These are phyloP conservation scores for Bedellia somnulentella DNA, from an alignment of 2,888 invertebrate genomes.

Conservation along the genomic window DNA sequence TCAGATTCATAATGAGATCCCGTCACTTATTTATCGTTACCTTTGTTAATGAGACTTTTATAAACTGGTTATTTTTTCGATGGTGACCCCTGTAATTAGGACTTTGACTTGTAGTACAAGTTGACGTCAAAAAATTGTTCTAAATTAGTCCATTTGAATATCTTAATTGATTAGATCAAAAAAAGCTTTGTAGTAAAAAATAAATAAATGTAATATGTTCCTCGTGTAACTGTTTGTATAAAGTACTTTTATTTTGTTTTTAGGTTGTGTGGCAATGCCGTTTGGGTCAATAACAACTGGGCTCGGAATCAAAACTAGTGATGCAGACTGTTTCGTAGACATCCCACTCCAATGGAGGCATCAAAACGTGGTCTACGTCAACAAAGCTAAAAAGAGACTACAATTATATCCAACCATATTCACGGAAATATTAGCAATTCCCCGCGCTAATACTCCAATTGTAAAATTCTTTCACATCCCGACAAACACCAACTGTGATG, in stretches of 20 bases:
- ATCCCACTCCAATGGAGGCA: conserved; percentile 24
- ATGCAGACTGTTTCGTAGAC: conserved; percentile 71
- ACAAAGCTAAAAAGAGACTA: conserved; percentile 31
- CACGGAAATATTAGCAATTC: conserved; percentile 63
- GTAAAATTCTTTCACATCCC: conserved; percentile 69
- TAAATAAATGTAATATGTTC: too few relatives aligned
- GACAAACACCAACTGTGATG: conserved; percentile 68
- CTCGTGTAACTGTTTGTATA: background rate
- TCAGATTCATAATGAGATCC: too few relatives aligned
- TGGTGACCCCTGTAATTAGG: too few relatives aligned
- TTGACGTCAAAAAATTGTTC: too few relatives aligned
- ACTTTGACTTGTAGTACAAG: too few relatives aligned
- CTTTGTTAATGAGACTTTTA: too few relatives aligned
- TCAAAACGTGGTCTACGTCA: conserved; percentile 12
- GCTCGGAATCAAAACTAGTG: conserved; percentile 68
- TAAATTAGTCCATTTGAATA: too few relatives aligned
- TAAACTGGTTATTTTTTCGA: too few relatives aligned
- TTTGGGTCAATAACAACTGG: conserved; percentile 79
- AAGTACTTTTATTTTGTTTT: background rate
- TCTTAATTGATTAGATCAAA: too few relatives aligned
- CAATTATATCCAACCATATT: conserved; percentile 39
- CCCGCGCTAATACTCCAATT: conserved; percentile 75
- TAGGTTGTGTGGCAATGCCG: conserved; percentile 33
- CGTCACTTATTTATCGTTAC: too few relatives aligned
- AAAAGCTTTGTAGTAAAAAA: too few relatives aligned